A percentile compares a stretch with the other conserved stretches of the same genome.
Evolutionary conservation across 2,888 invertebrate genomes (phyloP).

Genomic region (Ypsolopha scabrella): DNA sequence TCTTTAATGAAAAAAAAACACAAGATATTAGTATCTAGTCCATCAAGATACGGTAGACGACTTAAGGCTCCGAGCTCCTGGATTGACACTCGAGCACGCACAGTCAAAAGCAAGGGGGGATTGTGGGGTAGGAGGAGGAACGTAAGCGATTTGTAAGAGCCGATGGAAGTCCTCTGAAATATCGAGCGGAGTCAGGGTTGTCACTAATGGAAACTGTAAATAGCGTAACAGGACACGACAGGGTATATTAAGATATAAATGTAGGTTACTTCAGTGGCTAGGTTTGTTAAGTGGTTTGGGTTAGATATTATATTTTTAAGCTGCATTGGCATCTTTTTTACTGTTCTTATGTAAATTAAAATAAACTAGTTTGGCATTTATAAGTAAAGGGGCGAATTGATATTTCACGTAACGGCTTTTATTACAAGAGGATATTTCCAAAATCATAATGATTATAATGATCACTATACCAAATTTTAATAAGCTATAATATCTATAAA

Average conservation of each 20-base stretch:
- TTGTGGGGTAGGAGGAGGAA: slow-evolving; percentile 20
- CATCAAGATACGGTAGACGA: neutral
- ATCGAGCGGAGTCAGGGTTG: slow-evolving; percentile 49
- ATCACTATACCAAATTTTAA: no score
- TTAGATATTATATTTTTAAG: no score
- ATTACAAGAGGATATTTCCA: no score
- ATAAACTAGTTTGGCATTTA: no score
- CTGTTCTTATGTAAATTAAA: no score
- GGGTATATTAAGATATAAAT: slow-evolving; percentile 12
- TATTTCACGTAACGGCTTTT: no score
- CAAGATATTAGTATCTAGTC: neutral
- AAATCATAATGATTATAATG: no score
- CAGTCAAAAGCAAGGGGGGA: slow-evolving; percentile 10
- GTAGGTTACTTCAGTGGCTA: slow-evolving; percentile 6
- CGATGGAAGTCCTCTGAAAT: slow-evolving; percentile 60
- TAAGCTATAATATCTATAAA: no score
- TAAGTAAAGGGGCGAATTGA: no score
- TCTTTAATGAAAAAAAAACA: neutral
- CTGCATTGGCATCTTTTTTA: no score
- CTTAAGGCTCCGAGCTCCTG: slow-evolving; percentile 4
- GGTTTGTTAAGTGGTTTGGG: neutral
- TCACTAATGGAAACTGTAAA: slow-evolving; percentile 33
- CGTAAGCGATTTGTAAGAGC: slow-evolving; percentile 60
- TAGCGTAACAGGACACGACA: slow-evolving; percentile 8
- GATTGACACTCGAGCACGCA: slow-evolving; percentile 17